Percentiles rank a stretch among this genome's conserved stretches.
These are phyloP conservation scores for Odocoileus hemionus DNA, from an alignment of 2,113 vertebrate species.

Conservation along the genomic window DNA sequence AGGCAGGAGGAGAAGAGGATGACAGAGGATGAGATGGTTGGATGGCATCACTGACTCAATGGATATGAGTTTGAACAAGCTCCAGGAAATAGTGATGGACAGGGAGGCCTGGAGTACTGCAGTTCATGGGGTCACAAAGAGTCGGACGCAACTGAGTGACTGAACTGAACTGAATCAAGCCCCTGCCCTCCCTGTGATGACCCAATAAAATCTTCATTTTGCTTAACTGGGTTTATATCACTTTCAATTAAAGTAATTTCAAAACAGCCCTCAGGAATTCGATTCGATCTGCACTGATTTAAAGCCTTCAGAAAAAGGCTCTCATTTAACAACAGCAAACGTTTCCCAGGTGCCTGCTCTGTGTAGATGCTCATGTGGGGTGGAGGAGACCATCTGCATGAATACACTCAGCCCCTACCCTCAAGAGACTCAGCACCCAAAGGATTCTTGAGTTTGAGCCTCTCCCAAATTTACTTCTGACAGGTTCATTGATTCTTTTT, in stretches of 20 bases:
- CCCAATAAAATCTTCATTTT: neutral
- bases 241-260: neutral
- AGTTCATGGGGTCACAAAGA: neutral
- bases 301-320: neutral
- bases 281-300: neutral
- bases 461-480: neutral
- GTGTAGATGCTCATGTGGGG: neutral
- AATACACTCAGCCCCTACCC: neutral
- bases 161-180: neutral
- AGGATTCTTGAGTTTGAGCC: neutral
- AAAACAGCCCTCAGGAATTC: neutral
- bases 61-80: neutral
- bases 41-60: neutral
- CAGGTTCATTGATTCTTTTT: neutral
- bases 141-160: accelerated
- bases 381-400: neutral
- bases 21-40: neutral
- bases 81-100: neutral
- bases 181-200: neutral
- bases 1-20: too few species aligned
- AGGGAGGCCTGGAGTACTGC: accelerated
- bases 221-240: neutral
- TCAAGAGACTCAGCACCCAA: neutral
- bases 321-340: neutral
- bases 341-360: too few species aligned